These are phyloP conservation scores for Etheostoma nigrum DNA, from an alignment of 2,797 vertebrate genomes.

Conservation along the genomic window DNA sequence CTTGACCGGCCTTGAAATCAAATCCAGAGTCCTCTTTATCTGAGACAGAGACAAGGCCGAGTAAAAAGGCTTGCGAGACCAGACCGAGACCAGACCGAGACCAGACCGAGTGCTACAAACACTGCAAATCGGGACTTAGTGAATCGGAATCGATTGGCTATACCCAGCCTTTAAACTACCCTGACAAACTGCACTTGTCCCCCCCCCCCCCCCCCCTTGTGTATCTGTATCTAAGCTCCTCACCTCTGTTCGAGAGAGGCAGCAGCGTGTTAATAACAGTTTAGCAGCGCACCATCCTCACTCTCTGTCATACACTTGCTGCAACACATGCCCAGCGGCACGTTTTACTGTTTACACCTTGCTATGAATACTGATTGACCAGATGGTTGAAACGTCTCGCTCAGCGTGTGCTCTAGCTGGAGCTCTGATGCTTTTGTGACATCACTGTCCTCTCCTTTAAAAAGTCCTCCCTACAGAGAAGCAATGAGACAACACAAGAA, in stretches of 20 bases:
- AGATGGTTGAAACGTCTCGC: constrained; percentile 75
- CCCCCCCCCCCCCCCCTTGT: too few species aligned
- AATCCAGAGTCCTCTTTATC: too few species aligned
- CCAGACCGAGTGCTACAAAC: too few species aligned
- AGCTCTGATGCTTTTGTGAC: constrained; percentile 50
- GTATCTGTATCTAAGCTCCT: neutral
- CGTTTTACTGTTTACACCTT: constrained; percentile 64
- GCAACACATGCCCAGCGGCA: constrained; percentile 65
- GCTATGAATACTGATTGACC: constrained; percentile 72
- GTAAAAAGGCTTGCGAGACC: too few species aligned
- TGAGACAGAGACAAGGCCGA: too few species aligned
- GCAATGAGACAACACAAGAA: constrained; percentile 18
- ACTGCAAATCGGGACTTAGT: too few species aligned
- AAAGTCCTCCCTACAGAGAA: constrained; percentile 34
- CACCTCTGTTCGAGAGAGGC: constrained; percentile 11
- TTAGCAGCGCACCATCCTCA: constrained; percentile 29
- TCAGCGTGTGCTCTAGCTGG: constrained; percentile 60
- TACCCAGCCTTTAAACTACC: neutral
- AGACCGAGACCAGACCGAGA: too few species aligned
- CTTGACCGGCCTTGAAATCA: too few species aligned
- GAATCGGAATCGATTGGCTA: too few species aligned
- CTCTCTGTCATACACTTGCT: constrained; percentile 30
- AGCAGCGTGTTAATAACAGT: constrained; percentile 19
- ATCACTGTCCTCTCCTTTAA: constrained; percentile 52
- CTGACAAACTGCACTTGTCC: neutral